These are phyloP conservation scores for Cordilura impudica DNA, from an alignment of 2,888 invertebrate species.

Conservation along the genomic window DNA sequence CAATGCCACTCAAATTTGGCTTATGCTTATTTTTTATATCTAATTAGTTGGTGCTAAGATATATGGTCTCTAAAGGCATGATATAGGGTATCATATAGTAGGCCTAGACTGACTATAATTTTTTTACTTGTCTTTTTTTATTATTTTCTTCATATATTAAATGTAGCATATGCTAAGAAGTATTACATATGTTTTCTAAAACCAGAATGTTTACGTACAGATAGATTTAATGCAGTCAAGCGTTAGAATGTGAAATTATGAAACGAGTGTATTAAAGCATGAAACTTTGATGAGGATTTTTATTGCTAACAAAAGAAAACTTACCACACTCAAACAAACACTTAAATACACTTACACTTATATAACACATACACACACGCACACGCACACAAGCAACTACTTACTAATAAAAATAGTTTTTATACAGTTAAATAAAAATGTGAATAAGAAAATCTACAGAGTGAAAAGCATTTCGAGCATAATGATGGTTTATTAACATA, in stretches of 20 bases:
- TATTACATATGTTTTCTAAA: slow-evolving; percentile 55
- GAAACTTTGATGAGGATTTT: slow-evolving; percentile 62
- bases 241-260: slow-evolving; percentile 63
- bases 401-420: slow-evolving; percentile 19
- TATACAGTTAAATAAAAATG: slow-evolving; percentile 28
- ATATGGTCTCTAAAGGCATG: too few species aligned
- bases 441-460: not conserved
- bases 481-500: slow-evolving; percentile 18
- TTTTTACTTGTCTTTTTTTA: too few species aligned
- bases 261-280: slow-evolving; percentile 64
- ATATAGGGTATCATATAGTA: too few species aligned
- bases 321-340: slow-evolving; percentile 32
- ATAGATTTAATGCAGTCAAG: slow-evolving; percentile 64
- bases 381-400: slow-evolving; percentile 12
- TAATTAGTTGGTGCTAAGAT: too few species aligned
- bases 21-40: too few species aligned
- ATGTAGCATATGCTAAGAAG: slow-evolving; percentile 64
- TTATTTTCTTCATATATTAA: slow-evolving; percentile 41
- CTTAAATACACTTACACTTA: slow-evolving; percentile 20
- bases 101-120: too few species aligned
- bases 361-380: not conserved
- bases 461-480: not conserved
- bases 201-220: not conserved
- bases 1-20: too few species aligned
- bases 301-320: slow-evolving; percentile 55